Evolutionary conservation across 2,113 vertebrate species (phyloP).

Genomic region (Carassius carassius): DNA sequence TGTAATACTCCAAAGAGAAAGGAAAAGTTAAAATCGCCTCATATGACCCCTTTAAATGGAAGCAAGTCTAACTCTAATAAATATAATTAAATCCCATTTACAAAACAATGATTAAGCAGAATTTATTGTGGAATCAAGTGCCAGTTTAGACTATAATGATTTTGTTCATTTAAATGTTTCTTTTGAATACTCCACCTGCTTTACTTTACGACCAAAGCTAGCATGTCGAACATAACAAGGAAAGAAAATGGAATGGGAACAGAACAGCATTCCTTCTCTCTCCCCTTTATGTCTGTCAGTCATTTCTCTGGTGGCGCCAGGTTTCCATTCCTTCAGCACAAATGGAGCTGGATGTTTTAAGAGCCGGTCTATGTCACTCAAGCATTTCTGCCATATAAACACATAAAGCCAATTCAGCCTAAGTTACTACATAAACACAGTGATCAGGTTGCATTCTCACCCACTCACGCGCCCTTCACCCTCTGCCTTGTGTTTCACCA

Average conservation of each 20-base stretch:
- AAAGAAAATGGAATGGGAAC: neutral
- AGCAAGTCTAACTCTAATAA: neutral
- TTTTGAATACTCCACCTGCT: neutral
- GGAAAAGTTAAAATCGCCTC: too few species aligned
- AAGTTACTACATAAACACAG: conserved; percentile 72
- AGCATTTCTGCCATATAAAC: conserved; percentile 52
- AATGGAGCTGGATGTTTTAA: conserved; percentile 60
- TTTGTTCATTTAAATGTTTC: neutral
- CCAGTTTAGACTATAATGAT: neutral
- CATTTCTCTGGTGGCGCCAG: neutral
- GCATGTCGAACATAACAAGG: neutral
- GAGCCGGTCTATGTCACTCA: conserved; percentile 58
- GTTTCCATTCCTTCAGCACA: conserved; percentile 60
- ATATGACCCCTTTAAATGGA: neutral
- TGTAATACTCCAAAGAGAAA: too few species aligned
- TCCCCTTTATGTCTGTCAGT: neutral
- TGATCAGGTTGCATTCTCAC: conserved; percentile 63
- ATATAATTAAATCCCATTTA: neutral
- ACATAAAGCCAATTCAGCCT: conserved; percentile 48
- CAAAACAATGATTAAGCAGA: neutral
- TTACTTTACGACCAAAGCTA: neutral
- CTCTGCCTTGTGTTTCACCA: conserved; percentile 13
- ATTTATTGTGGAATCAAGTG: neutral
- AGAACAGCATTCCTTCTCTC: neutral
- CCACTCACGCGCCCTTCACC: conserved; percentile 32